Evolutionary conservation across 37 sponge, comb jelly and placozoan genomes (phyloP), one percentile per base, ranked within the genome.

Genomic region (Chondrosia reniformis): DNA sequence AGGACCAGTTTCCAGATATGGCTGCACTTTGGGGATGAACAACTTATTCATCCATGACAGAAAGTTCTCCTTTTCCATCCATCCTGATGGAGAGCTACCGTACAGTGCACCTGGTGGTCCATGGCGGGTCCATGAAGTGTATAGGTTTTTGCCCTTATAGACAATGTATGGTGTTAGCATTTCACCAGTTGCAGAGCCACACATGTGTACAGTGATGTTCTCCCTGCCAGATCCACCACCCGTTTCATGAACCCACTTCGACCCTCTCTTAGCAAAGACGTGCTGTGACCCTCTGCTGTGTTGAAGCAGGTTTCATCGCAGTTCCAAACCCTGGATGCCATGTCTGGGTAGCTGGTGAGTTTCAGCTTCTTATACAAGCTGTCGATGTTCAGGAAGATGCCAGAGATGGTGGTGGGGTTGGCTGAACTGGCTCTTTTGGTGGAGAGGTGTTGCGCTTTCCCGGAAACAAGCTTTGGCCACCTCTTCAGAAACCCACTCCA

Each of bases 401-500:
- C 63, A 9, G 9, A 9, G 25, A 61, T 22, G 27, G 63, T 61
- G 9, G 17, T 8, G 13, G 63, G 63, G 27, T 61, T 61, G 9
- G 25, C 63, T 61, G 63, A 12, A 61, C 17, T 8, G 13, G 63
- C 63, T 61, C 27, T 12, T 22, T 61, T 22, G 8, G 13, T 61
- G 9, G 63, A 22, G 27, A 61, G 63, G 63, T 61, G 17, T 28
- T 61, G 63, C n/a, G 63, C 27, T 22, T 61, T 61, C 7, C 63
- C 27, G 27, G 13, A 8, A 9, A 24, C 27, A 25, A 61, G 27
- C 25, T 61, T 61, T 24, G 63, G 63, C 81, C 86, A 85, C 10
- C 81, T 24, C 55, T 74, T 80, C 56, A 80, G n/a, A 36, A 84
- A 84, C 3, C 46, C 24, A 24, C 49, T 39, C 80, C 80, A 85